Percentiles rank a stretch among this genome's conserved stretches.
phyloP scores from a whole-genome alignment of 2,888 invertebrate genomes.

The Caenorhabditis zanzibari region DNA sequence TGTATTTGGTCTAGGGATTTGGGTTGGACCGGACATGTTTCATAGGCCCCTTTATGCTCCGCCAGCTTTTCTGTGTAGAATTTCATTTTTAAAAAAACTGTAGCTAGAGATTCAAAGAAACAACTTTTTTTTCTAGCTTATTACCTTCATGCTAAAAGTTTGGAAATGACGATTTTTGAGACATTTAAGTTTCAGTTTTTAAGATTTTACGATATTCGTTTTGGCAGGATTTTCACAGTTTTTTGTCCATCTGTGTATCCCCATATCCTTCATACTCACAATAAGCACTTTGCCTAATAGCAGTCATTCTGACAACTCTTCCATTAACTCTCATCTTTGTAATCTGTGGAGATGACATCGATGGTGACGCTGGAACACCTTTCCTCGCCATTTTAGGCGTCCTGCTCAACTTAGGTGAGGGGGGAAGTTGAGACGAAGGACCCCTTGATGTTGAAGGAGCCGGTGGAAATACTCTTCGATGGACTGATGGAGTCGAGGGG shows the following conservation, averaged over 20 bases:
- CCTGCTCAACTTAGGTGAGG: conserved; percentile 63
- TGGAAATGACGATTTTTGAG: no score
- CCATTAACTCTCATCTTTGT: conserved; percentile 61
- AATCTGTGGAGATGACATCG: conserved; percentile 60
- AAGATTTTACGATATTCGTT: no score
- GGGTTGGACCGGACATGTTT: background rate
- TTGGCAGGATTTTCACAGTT: background rate
- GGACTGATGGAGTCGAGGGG: conserved; percentile 56
- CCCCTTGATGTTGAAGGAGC: background rate
- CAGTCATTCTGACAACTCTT: conserved; percentile 64
- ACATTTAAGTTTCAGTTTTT: no score
- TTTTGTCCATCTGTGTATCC: background rate
- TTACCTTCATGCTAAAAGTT: no score
- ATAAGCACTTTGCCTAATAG: conserved; percentile 74
- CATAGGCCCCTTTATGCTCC: no score
- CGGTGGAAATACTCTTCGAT: conserved; percentile 55
- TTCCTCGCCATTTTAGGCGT: conserved; percentile 59
- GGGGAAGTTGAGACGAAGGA: conserved; percentile 58
- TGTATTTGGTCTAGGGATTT: background rate
- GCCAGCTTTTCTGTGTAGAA: no score
- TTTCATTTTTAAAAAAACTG: no score
- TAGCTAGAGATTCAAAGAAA: no score
- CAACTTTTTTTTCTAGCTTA: no score
- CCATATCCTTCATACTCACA: conserved; percentile 65
- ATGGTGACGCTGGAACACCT: conserved; percentile 52